Base-by-base conservation (phyloP, 2,888 invertebrate genomes). In the Leptinotarsa rubiginosa region DNA sequence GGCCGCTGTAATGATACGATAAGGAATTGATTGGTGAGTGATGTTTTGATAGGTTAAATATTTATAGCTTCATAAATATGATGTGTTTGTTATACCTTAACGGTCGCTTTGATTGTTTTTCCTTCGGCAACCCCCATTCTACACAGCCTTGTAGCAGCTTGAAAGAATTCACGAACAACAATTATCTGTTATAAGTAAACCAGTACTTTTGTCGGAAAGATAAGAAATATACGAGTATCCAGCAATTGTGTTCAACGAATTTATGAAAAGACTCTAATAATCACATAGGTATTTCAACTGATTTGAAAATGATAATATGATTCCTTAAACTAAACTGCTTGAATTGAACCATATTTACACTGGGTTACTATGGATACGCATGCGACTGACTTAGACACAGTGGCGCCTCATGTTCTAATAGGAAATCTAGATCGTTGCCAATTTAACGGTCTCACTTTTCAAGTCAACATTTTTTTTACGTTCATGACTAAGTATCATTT, bases 1-100 rank as follows among this genome's bases (percentile, higher is more conserved):
- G 72, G 68, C 56, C 68, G 67, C 25, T 67, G 72, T 68, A 22
- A 56, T 56, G 56, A 13, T 22, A 56, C 56, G 67, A 62, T 62
- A 64, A 72, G 52, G 59, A 64, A 18, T 67, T 54, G 64, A 72
- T 64, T 65, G 72, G 56, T 56, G 22, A 56, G 56, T 56, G 56
- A 15, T 22, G 56, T 25, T 56, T 72, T 72, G 69, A 65, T 72
- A 65, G 56, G 68, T 22, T 20, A 25, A 56, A 22, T 56, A 56
- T 56, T 56, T 56, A 56, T 56, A 56, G 15, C 22, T 22, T 20
- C 15, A 22, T 5, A 16, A n/a, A 50, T 56, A 22, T 56, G 12
- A 13, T 10, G 22, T 22, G 56, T 56, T 56, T 56, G 56, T 20
- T 15, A 56, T 56, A 56, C 20, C 20, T 15, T 56, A 56, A 56